Conservation (phyloP, 2,797 vertebrate species). For the Crenichthys baileyi region DNA sequence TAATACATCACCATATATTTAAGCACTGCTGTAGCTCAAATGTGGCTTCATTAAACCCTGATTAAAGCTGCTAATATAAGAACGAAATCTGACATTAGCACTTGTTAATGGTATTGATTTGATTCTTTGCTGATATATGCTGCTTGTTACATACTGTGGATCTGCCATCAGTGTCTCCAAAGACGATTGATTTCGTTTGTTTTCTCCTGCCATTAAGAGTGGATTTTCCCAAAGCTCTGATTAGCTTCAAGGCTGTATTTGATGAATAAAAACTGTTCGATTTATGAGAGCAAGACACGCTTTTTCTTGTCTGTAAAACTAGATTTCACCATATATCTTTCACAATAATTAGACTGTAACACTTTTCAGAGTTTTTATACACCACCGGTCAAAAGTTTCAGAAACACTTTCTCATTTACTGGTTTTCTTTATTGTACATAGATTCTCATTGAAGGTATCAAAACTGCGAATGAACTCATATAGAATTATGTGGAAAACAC, state of each 20-base stretch:
- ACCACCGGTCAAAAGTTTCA: too few relatives aligned
- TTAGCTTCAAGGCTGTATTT: slow-evolving; percentile 1
- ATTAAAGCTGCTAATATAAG: slow-evolving; percentile 22
- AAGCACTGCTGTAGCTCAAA: slow-evolving; percentile 12
- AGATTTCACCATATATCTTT: background rate
- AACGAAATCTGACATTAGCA: slow-evolving; percentile 10
- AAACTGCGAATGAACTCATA: too few relatives aligned
- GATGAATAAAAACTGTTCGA: background rate
- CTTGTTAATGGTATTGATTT: slow-evolving; percentile 3
- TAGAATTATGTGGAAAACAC: too few relatives aligned
- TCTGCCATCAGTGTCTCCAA: background rate
- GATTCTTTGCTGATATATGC: slow-evolving; percentile 15
- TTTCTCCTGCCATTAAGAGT: background rate
- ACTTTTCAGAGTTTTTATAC: background rate
- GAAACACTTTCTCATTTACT: too few relatives aligned
- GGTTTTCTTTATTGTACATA: too few relatives aligned
- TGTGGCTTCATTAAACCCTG: slow-evolving; percentile 19
- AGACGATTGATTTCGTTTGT: background rate
- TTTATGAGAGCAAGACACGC: too few relatives aligned
- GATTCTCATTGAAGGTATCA: too few relatives aligned
- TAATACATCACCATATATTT: background rate
- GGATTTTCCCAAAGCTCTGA: background rate
- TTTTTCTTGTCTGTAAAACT: background rate
- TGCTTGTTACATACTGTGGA: background rate
- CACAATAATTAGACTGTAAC: background rate